Base-by-base conservation (phyloP, 2,113 vertebrate genomes). In the Progne subis region DNA sequence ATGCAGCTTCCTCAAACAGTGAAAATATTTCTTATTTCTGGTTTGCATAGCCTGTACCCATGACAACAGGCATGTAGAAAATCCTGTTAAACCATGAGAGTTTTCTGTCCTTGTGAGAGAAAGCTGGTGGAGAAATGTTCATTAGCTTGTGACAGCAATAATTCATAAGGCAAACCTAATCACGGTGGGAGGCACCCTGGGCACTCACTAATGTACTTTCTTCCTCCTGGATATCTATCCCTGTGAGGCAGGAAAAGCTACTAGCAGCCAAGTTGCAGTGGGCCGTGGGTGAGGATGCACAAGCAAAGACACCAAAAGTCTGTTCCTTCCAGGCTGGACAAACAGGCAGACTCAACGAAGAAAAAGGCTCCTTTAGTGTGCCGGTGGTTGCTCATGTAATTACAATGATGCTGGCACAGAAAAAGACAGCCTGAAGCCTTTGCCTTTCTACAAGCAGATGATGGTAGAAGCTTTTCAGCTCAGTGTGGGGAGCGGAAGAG, bases 131-230 rank as follows among this genome's bases (percentile, higher is more conserved):
- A 78, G 60, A 85, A 94, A 92, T n/a, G 29, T 64, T 95, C 82
- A 43, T 77, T 80, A 88, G 55, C 32, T 93, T 91, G 68, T 94
- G 71, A 78, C 75, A 72, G 47, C 55, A 74, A 34, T 82, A 70
- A 93, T 85, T 70, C 82, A 90, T 52, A 84, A 81, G 56, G 52
- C 72, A 94, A 88, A 94, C 34, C 32, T 85, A 87, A 76, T 56
- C 2, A 1, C 31, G 11, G 24, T 91, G 65, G 78, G 43, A 88
- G 39, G 44, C 78, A 82, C 56, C 64, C 78, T 88, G 75, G 47
- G 55, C 50, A 46, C n/a, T 63, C 21, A 60, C 32, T 75, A 29
- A 52, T 87, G 89, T 78, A 47, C 52, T 77, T 82, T 82, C 24
- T 88, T 83, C 24, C n/a, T 89, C 29, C 57, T 28, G 43, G 74